phyloP scores from a whole-genome alignment of 92 coral and sea anemone species.

The Nematostella vectensis region DNA sequence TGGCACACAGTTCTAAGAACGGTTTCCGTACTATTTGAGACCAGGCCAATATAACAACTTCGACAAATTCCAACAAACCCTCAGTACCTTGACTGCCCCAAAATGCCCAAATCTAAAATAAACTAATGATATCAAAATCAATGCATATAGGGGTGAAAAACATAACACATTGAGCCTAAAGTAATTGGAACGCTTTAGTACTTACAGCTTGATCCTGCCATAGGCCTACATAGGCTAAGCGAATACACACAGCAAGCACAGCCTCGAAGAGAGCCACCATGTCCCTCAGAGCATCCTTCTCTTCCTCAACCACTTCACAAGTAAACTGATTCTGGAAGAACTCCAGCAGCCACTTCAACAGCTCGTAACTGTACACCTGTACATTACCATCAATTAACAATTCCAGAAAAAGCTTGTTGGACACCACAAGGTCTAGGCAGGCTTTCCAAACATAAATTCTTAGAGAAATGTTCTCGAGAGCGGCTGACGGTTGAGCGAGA shows the following conservation, averaged over 20 bases:
- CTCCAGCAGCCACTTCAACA: slow-evolving; percentile 29
- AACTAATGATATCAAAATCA: no score
- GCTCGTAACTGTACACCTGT: slow-evolving; percentile 27
- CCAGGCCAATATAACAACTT: no score
- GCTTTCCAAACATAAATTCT: slow-evolving; percentile 77
- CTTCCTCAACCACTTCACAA: slow-evolving; percentile 4
- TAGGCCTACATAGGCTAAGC: slow-evolving; percentile 53
- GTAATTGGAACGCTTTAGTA: no score
- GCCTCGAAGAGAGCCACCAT: slow-evolving; percentile 59
- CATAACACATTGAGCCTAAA: no score
- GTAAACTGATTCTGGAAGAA: slow-evolving; percentile 9
- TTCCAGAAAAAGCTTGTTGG: slow-evolving; percentile 59
- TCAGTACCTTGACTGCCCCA: no score
- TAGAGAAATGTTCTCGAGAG: slow-evolving; percentile 40
- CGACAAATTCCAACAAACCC: no score
- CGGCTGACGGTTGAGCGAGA: background rate
- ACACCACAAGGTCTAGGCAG: slow-evolving; percentile 63
- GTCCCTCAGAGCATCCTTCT: slow-evolving; percentile 12
- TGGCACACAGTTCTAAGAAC: no score
- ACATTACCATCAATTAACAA: slow-evolving; percentile 56
- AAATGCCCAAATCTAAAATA: no score
- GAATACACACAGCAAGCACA: slow-evolving; percentile 60
- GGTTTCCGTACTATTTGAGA: no score
- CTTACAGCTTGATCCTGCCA: slow-evolving; percentile 45
- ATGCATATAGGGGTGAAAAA: no score